A percentile compares a stretch with the other conserved stretches of the same genome.
phyloP scores from a whole-genome alignment of 2,888 invertebrate species.

The Phoronis australis region DNA sequence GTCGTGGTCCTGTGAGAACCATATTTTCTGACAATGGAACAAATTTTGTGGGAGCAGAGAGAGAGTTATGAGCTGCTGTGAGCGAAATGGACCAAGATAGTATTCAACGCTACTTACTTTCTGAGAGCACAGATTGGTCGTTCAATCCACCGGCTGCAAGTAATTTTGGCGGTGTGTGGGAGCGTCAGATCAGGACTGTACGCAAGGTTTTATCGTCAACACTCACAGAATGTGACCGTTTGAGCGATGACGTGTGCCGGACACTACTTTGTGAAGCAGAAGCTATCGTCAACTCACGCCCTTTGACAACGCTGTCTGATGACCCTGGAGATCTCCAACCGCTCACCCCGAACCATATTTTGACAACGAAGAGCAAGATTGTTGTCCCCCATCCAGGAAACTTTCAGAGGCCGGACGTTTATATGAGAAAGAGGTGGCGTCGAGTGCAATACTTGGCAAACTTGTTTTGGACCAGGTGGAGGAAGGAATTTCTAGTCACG shows the following conservation, averaged over 20 bases:
- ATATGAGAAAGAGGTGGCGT: conserved; percentile 16
- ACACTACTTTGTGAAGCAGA: too few relatives aligned
- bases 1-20: conserved; percentile 12
- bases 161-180: conserved; percentile 15
- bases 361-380: conserved; percentile 7
- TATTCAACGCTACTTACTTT: conserved; percentile 4
- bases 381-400: conserved; percentile 17
- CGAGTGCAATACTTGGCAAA: conserved; percentile 17
- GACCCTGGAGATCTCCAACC: conserved; percentile 11
- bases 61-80: conserved; percentile 9
- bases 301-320: too few relatives aligned
- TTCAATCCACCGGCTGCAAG: conserved; percentile 9
- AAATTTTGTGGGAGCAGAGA: conserved; percentile 15
- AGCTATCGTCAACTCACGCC: too few relatives aligned
- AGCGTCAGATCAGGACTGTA: conserved; percentile 10
- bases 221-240: too few relatives aligned
- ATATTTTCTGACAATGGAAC: conserved; percentile 15
- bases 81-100: conserved; percentile 7
- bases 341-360: conserved; percentile 11
- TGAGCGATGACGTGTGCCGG: too few relatives aligned
- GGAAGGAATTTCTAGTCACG: conserved; percentile 14
- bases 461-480: too few relatives aligned
- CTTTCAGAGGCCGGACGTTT: conserved; percentile 15
- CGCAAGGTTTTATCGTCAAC: conserved; percentile 6
- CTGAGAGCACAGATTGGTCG: conserved; percentile 3